A percentile compares a stretch with the other conserved stretches of the same genome.
Conservation (phyloP, 2,888 invertebrate species). For the Agonum fuliginosum region DNA sequence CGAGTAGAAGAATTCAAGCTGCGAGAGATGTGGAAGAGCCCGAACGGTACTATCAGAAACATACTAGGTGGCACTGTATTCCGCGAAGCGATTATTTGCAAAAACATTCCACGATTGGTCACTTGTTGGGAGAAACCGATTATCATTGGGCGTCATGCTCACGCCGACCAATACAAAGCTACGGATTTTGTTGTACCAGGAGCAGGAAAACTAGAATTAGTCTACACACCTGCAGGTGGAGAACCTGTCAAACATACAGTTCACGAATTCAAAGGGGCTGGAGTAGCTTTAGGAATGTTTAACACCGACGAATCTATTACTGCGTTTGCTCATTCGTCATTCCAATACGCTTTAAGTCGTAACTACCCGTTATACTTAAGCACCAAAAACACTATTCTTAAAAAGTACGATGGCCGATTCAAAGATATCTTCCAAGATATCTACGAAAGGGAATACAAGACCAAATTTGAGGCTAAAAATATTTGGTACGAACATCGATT, state of each 20-base stretch:
- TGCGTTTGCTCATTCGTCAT: slow-evolving; percentile 96
- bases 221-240: slow-evolving; percentile 82
- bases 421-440: slow-evolving; percentile 98
- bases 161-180: slow-evolving; percentile 98
- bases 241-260: slow-evolving; percentile 84
- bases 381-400: slow-evolving; percentile 97
- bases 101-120: slow-evolving; percentile 96
- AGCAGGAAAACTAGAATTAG: slow-evolving; percentile 89
- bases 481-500: slow-evolving; percentile 99
- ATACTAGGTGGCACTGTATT: slow-evolving; percentile 89
- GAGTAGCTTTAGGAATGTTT: slow-evolving; percentile 95
- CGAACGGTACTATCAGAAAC: slow-evolving; percentile 92
- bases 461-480: slow-evolving; percentile 86
- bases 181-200: slow-evolving; percentile 97
- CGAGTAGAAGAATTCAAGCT: slow-evolving; percentile 93
- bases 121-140: slow-evolving; percentile 97
- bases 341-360: slow-evolving; percentile 90
- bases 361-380: slow-evolving; percentile 94
- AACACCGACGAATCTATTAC: slow-evolving; percentile 96
- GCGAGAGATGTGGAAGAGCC: slow-evolving; percentile 94
- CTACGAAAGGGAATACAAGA: slow-evolving; percentile 91
- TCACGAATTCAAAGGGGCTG: slow-evolving; percentile 89
- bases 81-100: slow-evolving; percentile 91
- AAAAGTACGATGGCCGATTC: slow-evolving; percentile 96
- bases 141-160: slow-evolving; percentile 98